These are phyloP conservation scores for Ctenochaetus hawaiiensis DNA, from an alignment of 2,797 vertebrate genomes.

Conservation along the genomic window DNA sequence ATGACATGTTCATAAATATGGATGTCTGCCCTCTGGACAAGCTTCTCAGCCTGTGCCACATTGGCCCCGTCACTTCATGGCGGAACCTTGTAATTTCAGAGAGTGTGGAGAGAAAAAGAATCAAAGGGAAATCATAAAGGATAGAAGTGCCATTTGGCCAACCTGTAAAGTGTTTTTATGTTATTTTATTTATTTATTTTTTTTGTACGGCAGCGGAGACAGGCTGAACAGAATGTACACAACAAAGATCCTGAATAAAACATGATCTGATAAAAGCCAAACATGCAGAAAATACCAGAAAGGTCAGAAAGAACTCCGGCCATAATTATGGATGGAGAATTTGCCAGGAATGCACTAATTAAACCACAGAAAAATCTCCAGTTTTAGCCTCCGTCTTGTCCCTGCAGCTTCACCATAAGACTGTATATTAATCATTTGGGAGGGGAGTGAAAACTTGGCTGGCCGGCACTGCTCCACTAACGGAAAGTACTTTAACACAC, in stretches of 20 bases:
- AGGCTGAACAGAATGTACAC: conserved; percentile 75
- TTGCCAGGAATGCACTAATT: conserved; percentile 87
- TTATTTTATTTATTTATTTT: conserved; percentile 26
- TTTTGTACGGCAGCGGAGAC: conserved; percentile 52
- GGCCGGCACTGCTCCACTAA: conserved; percentile 49
- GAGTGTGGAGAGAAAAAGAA: conserved; percentile 52
- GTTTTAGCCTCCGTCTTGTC: conserved; percentile 70
- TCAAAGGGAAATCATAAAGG: conserved; percentile 75
- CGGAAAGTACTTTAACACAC: conserved; percentile 48
- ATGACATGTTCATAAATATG: conserved; percentile 80
- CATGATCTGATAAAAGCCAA: conserved; percentile 87
- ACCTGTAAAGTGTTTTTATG: conserved; percentile 66
- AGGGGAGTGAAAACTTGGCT: conserved; percentile 59
- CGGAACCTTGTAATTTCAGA: conserved; percentile 75
- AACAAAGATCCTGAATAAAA: conserved; percentile 86
- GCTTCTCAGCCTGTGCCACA: conserved; percentile 59
- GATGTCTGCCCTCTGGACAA: conserved; percentile 69
- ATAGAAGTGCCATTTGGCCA: conserved; percentile 60
- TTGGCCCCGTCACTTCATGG: conserved; percentile 57
- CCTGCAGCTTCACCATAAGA: conserved; percentile 74
- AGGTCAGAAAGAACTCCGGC: conserved; percentile 84
- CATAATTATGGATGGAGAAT: conserved; percentile 85
- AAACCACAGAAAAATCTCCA: conserved; percentile 85
- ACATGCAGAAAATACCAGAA: conserved; percentile 85
- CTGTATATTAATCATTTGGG: conserved; percentile 85